Conservation (phyloP, 2,797 vertebrate species). For the Gadopsis bispinosus region DNA sequence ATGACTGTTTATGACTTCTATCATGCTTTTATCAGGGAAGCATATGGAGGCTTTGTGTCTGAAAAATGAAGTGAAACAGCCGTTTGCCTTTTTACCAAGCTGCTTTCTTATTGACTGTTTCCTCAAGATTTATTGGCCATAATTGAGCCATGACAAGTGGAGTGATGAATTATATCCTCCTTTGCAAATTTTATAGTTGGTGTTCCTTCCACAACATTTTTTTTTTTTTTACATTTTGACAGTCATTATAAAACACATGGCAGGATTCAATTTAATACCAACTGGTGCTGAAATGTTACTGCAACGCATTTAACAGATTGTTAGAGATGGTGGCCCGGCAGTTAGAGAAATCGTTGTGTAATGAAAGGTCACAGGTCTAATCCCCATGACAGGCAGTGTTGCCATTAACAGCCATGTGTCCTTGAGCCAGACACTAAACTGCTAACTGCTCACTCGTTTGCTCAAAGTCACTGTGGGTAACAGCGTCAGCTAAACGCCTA, state of each 20-base stretch:
- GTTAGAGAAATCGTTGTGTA: constrained; percentile 1
- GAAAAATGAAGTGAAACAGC: constrained; percentile 43
- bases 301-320: constrained; percentile 41
- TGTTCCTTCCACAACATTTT: constrained; percentile 26
- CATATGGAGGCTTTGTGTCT: constrained; percentile 37
- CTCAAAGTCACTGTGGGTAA: constrained; percentile 35
- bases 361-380: constrained; percentile 50
- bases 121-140: constrained; percentile 56
- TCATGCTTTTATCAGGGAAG: constrained; percentile 48
- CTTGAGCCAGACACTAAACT: constrained; percentile 48
- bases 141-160: constrained; percentile 49
- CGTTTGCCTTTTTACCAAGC: constrained; percentile 42
- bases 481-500: constrained; percentile 23
- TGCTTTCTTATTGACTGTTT: constrained; percentile 61
- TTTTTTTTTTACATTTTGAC: constrained; percentile 19
- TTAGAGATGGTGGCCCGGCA: not conserved
- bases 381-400: not conserved
- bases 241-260: constrained; percentile 33
- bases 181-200: constrained; percentile 47
- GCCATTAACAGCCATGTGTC: constrained; percentile 32
- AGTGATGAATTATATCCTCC: constrained; percentile 48
- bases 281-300: constrained; percentile 29
- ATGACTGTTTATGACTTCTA: constrained; percentile 45
- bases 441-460: constrained; percentile 32
- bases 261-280: constrained; percentile 29